These are phyloP conservation scores for Drosophila melanica DNA, from an alignment of 1,140 invertebrate genomes.

Conservation along the genomic window DNA sequence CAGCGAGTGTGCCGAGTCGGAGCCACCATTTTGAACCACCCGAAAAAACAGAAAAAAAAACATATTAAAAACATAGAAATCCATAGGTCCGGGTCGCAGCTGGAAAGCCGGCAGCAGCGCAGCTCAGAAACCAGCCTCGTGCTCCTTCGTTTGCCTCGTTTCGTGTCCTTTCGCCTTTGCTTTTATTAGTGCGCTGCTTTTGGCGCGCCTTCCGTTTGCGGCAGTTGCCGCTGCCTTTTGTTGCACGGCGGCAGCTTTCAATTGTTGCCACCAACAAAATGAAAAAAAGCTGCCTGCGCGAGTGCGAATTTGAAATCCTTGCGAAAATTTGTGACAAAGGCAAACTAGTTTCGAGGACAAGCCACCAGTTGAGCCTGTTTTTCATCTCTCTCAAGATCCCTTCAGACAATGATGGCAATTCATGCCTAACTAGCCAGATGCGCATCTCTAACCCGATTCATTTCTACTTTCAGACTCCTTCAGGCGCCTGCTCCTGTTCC, in stretches of 20 bases:
- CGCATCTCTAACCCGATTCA: conserved; percentile 14
- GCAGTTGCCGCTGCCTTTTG: not conserved
- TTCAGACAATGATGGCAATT: conserved; percentile 20
- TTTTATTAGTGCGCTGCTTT: not conserved
- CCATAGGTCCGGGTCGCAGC: not conserved
- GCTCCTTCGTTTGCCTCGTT: not conserved
- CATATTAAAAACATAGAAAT: no score
- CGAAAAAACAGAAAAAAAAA: not conserved
- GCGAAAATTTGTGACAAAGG: conserved; percentile 10
- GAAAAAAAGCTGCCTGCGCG: conserved; percentile 4
- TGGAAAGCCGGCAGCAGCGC: not conserved
- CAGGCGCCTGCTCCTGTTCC: no score
- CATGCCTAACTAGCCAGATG: conserved; percentile 27
- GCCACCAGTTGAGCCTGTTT: conserved; percentile 41
- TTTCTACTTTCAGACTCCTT: conserved; percentile 19
- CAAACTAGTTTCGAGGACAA: conserved; percentile 35
- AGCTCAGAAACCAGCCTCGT: no score
- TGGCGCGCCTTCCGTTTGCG: conserved; percentile 2
- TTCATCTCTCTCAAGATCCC: not conserved
- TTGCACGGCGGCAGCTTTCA: conserved; percentile 8
- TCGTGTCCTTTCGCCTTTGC: not conserved
- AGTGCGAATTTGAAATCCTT: conserved; percentile 65
- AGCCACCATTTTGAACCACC: conserved; percentile 11
- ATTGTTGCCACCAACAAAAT: conserved; percentile 14
- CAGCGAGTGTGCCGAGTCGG: conserved; percentile 6